Percentiles rank a stretch among this genome's conserved stretches.
These are phyloP conservation scores for Lordiphosa andalusiaca DNA, from an alignment of 2,888 invertebrate genomes.

Conservation along the genomic window DNA sequence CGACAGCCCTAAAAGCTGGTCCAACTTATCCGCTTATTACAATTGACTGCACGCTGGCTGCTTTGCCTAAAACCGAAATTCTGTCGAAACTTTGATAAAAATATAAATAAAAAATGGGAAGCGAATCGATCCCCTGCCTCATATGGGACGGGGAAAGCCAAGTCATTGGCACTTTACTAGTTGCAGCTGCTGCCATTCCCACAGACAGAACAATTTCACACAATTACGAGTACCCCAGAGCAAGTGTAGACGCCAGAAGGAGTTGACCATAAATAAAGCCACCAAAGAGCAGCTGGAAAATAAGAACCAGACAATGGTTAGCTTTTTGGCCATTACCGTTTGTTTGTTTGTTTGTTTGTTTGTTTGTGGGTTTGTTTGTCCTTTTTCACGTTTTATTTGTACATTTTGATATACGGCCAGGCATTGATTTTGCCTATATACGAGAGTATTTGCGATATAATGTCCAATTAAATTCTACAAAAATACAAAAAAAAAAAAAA, in stretches of 20 bases:
- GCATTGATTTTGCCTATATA: constrained; percentile 70
- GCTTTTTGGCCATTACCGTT: constrained; percentile 40
- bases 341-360: constrained; percentile 12
- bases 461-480: constrained; percentile 72
- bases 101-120: constrained; percentile 3
- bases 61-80: constrained; percentile 16
- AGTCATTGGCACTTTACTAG: no score
- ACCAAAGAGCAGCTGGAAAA: constrained; percentile 22
- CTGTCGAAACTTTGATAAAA: constrained; percentile 17
- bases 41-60: constrained; percentile 58
- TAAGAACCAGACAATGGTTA: constrained; percentile 30
- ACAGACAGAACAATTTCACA: no score
- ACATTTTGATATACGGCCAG: constrained; percentile 68
- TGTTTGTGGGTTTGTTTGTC: no score
- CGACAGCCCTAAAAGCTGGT: constrained; percentile 32
- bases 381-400: constrained; percentile 34
- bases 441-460: constrained; percentile 67
- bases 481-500: no score
- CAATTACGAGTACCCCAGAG: no score
- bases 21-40: constrained; percentile 65
- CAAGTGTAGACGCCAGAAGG: no score
- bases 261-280: constrained; percentile 65
- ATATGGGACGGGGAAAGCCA: no score
- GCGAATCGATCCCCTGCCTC: no score
- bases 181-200: no score